Conservation (phyloP, 2,797 vertebrate genomes). For the Ctenochaetus hawaiiensis region DNA sequence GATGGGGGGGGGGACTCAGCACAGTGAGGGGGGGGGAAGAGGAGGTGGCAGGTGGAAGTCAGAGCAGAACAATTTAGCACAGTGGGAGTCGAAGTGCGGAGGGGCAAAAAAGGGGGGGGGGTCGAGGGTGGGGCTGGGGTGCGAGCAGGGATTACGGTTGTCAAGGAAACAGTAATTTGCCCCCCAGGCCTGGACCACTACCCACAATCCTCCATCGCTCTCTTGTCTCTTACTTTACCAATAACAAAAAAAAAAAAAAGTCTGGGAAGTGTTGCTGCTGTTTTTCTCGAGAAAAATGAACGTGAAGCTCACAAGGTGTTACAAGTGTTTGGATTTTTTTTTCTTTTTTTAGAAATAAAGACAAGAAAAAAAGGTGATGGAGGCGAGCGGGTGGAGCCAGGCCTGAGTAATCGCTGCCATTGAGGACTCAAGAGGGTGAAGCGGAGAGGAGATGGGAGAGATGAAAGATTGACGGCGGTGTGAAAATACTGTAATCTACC, state of each 20-base stretch:
- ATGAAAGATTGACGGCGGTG: slow-evolving; percentile 68
- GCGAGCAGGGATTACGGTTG: slow-evolving; percentile 57
- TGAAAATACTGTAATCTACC: slow-evolving; percentile 65
- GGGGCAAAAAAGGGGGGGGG: slow-evolving; percentile 37
- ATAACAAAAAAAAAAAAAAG: slow-evolving; percentile 29
- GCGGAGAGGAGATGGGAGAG: slow-evolving; percentile 39
- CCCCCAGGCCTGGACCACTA: slow-evolving; percentile 63
- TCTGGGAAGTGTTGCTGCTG: background rate
- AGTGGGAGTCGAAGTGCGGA: slow-evolving; percentile 67
- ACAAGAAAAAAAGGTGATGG: background rate
- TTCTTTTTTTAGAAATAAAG: slow-evolving; percentile 18
- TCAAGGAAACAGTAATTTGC: slow-evolving; percentile 69
- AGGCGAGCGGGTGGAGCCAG: slow-evolving; percentile 47
- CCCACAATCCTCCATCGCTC: slow-evolving; percentile 53
- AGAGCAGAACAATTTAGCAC: slow-evolving; percentile 77
- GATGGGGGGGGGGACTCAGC: slow-evolving; percentile 31
- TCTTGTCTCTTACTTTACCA: slow-evolving; percentile 24
- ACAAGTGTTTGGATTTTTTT: slow-evolving; percentile 20
- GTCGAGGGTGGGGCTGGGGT: slow-evolving; percentile 52
- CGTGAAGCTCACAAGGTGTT: slow-evolving; percentile 2
- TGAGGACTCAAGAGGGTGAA: slow-evolving; percentile 37
- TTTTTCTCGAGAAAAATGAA: slow-evolving; percentile 21
- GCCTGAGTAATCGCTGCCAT: slow-evolving; percentile 53
- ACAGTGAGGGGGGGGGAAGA: slow-evolving; percentile 42
- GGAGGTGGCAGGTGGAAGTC: slow-evolving; percentile 78